phyloP scores from a whole-genome alignment of 2,113 vertebrate genomes.

The Phylloscopus trochilus region DNA sequence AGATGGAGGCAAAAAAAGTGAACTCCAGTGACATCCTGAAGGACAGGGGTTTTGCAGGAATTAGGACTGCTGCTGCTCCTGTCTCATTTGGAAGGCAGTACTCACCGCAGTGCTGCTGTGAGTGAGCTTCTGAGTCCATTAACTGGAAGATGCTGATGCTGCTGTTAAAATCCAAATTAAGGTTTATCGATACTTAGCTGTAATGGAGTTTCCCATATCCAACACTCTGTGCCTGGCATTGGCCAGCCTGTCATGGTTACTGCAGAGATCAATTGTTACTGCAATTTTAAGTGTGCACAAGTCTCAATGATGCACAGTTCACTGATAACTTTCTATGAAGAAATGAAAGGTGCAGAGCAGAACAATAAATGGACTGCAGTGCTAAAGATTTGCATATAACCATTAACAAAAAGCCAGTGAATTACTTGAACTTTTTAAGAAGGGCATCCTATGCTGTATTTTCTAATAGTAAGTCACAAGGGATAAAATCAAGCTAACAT shows the following conservation, averaged over 20 bases:
- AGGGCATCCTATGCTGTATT: neutral
- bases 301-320: accelerated
- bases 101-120: accelerated
- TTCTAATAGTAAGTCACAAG: neutral
- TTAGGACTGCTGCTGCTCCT: neutral
- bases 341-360: neutral
- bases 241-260: neutral
- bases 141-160: neutral
- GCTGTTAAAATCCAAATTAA: neutral
- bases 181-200: neutral
- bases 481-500: neutral
- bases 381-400: neutral
- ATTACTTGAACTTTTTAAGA: neutral
- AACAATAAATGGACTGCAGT: neutral
- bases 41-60: neutral
- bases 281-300: neutral
- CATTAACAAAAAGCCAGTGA: neutral
- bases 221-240: accelerated
- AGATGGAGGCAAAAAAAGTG: neutral
- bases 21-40: neutral
- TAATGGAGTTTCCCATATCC: neutral
- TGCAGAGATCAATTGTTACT: neutral
- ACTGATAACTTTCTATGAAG: neutral
- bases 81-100: neutral
- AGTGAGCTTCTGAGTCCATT: neutral